Percentiles rank a stretch among this genome's conserved stretches.
phyloP scores from a whole-genome alignment of 2,113 vertebrate species.

The Ellobius talpinus region DNA sequence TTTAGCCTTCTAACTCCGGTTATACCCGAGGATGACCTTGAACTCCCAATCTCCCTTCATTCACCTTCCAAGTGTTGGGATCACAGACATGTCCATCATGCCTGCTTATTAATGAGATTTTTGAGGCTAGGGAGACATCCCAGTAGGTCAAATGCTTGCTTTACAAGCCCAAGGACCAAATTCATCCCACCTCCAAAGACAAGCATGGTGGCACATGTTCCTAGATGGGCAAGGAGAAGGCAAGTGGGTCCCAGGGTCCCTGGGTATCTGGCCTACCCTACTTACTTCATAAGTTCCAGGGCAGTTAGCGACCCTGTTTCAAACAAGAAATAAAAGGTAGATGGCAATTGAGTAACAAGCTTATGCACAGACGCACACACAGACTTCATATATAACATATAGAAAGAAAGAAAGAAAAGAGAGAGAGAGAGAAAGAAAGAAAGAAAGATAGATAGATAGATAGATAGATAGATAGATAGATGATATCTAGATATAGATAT shows the following conservation, averaged over 20 bases:
- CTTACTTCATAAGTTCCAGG: no score
- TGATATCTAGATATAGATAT: neutral
- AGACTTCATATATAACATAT: neutral
- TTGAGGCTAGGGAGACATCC: no score
- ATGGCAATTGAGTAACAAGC: neutral
- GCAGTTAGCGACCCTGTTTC: neutral
- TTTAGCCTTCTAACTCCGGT: neutral
- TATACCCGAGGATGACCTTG: neutral
- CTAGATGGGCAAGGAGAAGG: accelerated
- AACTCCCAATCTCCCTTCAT: neutral
- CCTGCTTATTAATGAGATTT: neutral
- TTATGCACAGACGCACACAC: no score
- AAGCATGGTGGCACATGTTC: neutral
- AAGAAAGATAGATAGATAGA: neutral
- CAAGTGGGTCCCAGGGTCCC: neutral
- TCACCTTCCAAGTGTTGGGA: neutral
- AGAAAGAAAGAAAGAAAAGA: neutral
- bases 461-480: neutral
- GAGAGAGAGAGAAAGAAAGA: neutral
- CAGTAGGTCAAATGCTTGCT: neutral
- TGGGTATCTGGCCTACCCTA: neutral
- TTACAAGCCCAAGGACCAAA: neutral
- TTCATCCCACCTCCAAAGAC: neutral
- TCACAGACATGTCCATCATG: neutral
- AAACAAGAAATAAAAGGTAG: neutral